Base-by-base conservation (phyloP, 2,888 invertebrate genomes). In the Diplazon laetatorius region DNA sequence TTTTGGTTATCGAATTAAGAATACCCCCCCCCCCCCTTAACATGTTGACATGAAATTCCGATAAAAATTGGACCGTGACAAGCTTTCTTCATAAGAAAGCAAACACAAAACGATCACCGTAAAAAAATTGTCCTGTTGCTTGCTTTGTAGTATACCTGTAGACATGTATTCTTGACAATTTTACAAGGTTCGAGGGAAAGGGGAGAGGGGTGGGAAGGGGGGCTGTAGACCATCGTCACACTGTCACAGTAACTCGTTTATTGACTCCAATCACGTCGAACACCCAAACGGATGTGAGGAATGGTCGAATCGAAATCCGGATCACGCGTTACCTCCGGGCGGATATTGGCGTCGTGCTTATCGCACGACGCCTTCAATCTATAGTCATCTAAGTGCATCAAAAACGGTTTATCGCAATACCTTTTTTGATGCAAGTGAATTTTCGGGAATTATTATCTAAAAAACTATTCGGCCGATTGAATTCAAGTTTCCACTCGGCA, bases 301-400 rank as follows among this genome's bases (percentile, higher is more conserved):
- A 78, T 59, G 55, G 71, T 75, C 71, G 16, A 66, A 80, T 75
- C 80, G 74, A 78, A 78, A 78, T 76, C 75, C 78, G 75, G 69
- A 80, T 80, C 75, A 78, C 80, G 80, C 72, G 52, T 78, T 78
- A 75, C 80, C 80, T 80, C 66, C n/a, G 63, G 20, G 46, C 78
- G 75, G 75, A 80, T 69, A 72, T n/a, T n/a, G n/a, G n/a, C 75
- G 42, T 35, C 42, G 39, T 14, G 6, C 18, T 10, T 14, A n/a
- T n/a, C n/a, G 18, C 52, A 18, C 44, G 44, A 6, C 44, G 57
- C 46, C 69, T 18, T 52, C 55, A 73, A 46, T 66, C 60, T 42
- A 68, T 30, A 66, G 46, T 65, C 44, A 76, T 69, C 65, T 59
- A 65, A 60, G 55, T 63, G 72, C 71, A 65, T 65, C 50, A 57